Percentiles rank a stretch among this genome's conserved stretches.
These are phyloP conservation scores for Scylla paramamosain DNA, from an alignment of 1,140 invertebrate genomes.

Conservation along the genomic window DNA sequence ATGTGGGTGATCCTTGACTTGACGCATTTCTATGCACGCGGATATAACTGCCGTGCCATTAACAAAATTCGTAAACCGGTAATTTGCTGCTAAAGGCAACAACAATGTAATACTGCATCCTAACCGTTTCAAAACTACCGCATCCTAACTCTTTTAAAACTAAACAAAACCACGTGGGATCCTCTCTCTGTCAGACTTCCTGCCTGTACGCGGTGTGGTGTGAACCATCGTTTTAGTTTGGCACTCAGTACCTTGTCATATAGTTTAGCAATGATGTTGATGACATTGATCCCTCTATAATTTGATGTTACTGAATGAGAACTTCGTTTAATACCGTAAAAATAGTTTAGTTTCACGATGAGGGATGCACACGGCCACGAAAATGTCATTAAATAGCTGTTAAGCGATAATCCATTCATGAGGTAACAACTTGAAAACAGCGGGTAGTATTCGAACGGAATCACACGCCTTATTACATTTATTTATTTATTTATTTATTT, in stretches of 20 bases:
- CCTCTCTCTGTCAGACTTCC: background rate
- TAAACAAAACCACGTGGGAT: no score
- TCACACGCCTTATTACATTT: no score
- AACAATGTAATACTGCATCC: background rate
- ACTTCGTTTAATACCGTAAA: no score
- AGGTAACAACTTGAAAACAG: no score
- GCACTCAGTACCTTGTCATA: background rate
- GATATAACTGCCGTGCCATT: background rate
- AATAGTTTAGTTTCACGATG: no score
- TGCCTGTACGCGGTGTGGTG: background rate
- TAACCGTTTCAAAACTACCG: no score
- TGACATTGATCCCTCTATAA: background rate
- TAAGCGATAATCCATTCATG: no score
- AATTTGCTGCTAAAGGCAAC: background rate
- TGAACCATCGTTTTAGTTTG: background rate
- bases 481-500: no score
- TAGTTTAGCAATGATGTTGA: background rate
- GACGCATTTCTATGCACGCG: background rate
- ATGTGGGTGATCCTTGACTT: background rate
- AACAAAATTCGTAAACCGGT: background rate
- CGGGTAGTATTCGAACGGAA: no score
- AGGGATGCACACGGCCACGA: no score
- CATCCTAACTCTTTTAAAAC: no score
- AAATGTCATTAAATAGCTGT: no score
- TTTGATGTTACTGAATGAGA: background rate